Evolutionary conservation across 2,113 vertebrate genomes (phyloP), one percentile per base, ranked within the genome.

Genomic region (Vidua chalybeata): DNA sequence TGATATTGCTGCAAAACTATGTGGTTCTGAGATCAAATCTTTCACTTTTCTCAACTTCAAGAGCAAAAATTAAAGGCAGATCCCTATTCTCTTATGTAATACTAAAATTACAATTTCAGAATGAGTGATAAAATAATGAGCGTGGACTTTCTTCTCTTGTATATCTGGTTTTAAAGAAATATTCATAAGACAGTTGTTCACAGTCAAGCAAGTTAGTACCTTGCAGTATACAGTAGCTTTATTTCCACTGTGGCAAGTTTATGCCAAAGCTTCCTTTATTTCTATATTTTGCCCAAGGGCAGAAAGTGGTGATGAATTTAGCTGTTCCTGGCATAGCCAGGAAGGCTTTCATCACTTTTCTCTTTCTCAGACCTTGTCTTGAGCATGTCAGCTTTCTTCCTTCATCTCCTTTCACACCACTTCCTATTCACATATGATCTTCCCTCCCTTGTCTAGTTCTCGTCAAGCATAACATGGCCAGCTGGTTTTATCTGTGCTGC

Each of bases 371-470:
- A 95, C 83, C 76, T 96, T 89, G 69, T 94, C 82, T 94, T 97
- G 62, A 96, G 48, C 45, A 45, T 87, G 51, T 96, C 93, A 97
- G 94, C 77, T 87, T 80, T 11, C 58, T 97, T 97, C 92, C 77
- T 94, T 96, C 88, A 55, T 46, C 61, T 89, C 80, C 74, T 93
- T 92, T 95, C 84, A 56, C 93, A 93, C 76, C 39, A 93, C 89
- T 96, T 97, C 84, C 84, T 96, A 96, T 97, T 97, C 95, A 97
- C 72, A 75, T 66, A 81, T 87, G 94, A 93, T 89, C 94, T 92
- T 97, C 96, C 94, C 96, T 96, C 96, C 54, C 93, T 96, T 97
- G 95, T 97, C 96, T 97, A 90, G 90, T 96, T 97, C 94, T 97
- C 67, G 87, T 96, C 97, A 97, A 97, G 96, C 96, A 97, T 97